phyloP scores from a whole-genome alignment of 2,888 invertebrate genomes.

The Pyrrhosoma nymphula region DNA sequence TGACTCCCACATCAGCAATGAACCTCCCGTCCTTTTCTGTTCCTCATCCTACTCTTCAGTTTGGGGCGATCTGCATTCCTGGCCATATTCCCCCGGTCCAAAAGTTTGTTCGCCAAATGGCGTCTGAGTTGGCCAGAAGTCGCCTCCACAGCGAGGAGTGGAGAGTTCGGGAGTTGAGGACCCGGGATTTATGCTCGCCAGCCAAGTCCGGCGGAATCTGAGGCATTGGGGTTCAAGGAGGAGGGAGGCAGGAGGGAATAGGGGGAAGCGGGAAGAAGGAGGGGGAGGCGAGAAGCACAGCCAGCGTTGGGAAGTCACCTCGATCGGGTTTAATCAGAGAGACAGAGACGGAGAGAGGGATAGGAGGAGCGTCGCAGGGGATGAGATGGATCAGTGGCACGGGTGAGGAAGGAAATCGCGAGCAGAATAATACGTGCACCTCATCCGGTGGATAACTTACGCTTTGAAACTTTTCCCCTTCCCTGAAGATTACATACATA shows the following conservation, averaged over 20 bases:
- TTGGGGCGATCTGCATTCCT: background rate
- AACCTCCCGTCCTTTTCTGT: background rate
- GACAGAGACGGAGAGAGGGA: background rate
- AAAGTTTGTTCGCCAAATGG: slow-evolving; percentile 1
- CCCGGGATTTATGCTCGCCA: background rate
- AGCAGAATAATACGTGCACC: background rate
- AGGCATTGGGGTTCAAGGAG: background rate
- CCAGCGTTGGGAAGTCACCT: background rate
- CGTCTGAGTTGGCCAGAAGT: background rate
- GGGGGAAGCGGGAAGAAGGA: no score
- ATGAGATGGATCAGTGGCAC: background rate
- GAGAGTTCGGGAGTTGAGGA: background rate
- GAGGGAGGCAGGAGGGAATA: background rate
- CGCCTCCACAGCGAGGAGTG: background rate
- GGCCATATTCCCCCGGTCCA: background rate
- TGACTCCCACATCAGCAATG: background rate
- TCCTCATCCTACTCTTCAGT: background rate
- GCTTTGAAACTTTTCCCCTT: no score
- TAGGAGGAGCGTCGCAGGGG: background rate
- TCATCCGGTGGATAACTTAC: no score
- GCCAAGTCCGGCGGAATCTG: background rate
- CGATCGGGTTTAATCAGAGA: background rate
- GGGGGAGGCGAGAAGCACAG: no score
- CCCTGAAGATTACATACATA: no score
- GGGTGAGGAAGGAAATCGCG: background rate